Evolutionary conservation across 2,113 vertebrate species (phyloP), one percentile per base, ranked within the genome.

Genomic region (Ceyx cyanopectus): DNA sequence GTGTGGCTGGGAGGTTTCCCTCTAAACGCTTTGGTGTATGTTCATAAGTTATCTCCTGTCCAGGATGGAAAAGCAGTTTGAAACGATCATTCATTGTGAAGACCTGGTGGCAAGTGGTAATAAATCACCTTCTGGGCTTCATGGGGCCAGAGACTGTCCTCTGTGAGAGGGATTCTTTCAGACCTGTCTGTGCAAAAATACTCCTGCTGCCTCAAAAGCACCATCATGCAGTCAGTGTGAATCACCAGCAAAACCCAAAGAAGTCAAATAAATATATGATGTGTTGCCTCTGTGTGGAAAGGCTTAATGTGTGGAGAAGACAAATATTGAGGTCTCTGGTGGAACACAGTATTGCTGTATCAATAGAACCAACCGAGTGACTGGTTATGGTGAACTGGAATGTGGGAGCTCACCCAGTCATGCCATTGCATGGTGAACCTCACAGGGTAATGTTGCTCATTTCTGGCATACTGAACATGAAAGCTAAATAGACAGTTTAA

Each of bases 171-270:
- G 9, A 73, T 17, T 22, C 5, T 60, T 70, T 62, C 45, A 26
- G 60, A 58, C 4, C 41, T 83, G 37, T 6, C 12, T 41, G 8
- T 21, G 10, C 12, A 66, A 90, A 23, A 85, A 58, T 90, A 73
- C 24, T 87, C 22, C 32, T 57, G 24, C 58, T 95, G 86, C 72
- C 84, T 94, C 37, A 93, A 95, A 93, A 90, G 43, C 80, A 73
- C 63, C 51, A 34, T 65, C 79, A 14, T 16, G 16, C 75, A 73
- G 70, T 32, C 60, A 69, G 46, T 8, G 6, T 77, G 80, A 93
- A 41, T 92, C 80, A 85, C 80, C 76, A 83, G 30, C 46, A 74
- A 61, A 93, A 85, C 5, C 45, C 54, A 61, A 69, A 91, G 70
- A 61, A 81, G 72, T 61, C 46, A 90, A 88, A 87, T 37, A 92